A percentile compares a stretch with the other conserved stretches of the same genome.
These are phyloP conservation scores for Rhingia campestris DNA, from an alignment of 2,888 invertebrate species.

Conservation along the genomic window DNA sequence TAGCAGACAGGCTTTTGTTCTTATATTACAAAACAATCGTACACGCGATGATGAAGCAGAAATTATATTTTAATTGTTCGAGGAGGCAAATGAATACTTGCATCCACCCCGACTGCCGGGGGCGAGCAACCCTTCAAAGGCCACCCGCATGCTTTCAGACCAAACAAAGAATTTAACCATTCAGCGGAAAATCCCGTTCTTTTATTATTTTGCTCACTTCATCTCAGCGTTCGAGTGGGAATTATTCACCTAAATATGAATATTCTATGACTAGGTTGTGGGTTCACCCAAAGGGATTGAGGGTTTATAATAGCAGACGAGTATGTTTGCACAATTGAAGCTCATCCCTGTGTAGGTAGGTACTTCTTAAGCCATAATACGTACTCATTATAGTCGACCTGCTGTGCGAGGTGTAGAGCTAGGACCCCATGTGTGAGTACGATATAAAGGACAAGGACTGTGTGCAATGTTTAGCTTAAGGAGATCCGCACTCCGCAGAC, in stretches of 20 bases:
- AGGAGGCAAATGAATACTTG: not conserved
- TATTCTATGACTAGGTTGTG: conserved; percentile 45
- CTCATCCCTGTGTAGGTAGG: conserved; percentile 25
- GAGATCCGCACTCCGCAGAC: conserved; percentile 59
- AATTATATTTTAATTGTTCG: conserved; percentile 64
- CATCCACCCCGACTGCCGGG: not conserved
- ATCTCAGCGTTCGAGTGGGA: conserved; percentile 41
- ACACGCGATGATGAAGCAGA: conserved; percentile 28
- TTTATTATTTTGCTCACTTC: conserved; percentile 9
- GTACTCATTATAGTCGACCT: conserved; percentile 63
- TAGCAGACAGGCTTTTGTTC: conserved; percentile 54
- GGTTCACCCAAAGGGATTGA: conserved; percentile 41
- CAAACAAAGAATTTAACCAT: conserved; percentile 57
- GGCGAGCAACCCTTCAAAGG: conserved; percentile 29
- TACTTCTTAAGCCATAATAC: conserved; percentile 64
- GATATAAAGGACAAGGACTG: conserved; percentile 30
- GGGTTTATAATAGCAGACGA: conserved; percentile 24
- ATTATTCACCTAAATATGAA: conserved; percentile 64
- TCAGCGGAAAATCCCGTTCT: conserved; percentile 54
- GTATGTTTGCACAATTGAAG: conserved; percentile 24
- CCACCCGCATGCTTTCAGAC: conserved; percentile 39
- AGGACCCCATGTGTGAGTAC: conserved; percentile 3
- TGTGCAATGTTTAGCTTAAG: conserved; percentile 44
- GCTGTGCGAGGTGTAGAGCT: not conserved
- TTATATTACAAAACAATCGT: conserved; percentile 51